These are phyloP conservation scores for Lepidurus couesii DNA, from an alignment of 1,140 invertebrate genomes.

Conservation along the genomic window DNA sequence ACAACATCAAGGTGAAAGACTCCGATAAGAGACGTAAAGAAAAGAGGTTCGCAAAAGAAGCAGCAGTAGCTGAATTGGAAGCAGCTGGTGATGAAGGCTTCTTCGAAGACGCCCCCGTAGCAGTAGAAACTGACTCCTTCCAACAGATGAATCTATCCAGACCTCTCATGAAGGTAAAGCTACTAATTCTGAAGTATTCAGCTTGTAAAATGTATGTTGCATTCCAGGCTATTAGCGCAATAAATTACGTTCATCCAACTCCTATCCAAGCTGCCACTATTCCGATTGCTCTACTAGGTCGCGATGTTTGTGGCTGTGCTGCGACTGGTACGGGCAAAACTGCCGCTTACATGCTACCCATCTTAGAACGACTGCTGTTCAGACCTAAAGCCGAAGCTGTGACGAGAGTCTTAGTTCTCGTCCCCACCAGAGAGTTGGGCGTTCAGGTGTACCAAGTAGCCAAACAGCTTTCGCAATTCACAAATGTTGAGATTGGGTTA, in stretches of 20 bases:
- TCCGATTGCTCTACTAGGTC: slow-evolving; percentile 80
- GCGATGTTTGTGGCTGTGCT: slow-evolving; percentile 92
- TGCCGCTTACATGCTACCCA: slow-evolving; percentile 96
- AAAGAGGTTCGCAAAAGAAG: slow-evolving; percentile 45
- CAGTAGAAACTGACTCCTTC: slow-evolving; percentile 69
- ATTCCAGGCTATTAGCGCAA: slow-evolving; percentile 66
- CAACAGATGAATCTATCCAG: slow-evolving; percentile 89
- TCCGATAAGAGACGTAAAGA: slow-evolving; percentile 45
- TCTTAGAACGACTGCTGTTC: slow-evolving; percentile 86
- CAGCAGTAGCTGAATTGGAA: slow-evolving; percentile 55
- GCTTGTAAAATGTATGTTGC: slow-evolving; percentile 30
- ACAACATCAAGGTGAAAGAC: slow-evolving; percentile 45
- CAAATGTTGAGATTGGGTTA: slow-evolving; percentile 69
- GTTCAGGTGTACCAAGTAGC: slow-evolving; percentile 94
- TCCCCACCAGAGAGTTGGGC: slow-evolving; percentile 93
- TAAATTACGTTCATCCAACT: slow-evolving; percentile 90
- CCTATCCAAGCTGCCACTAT: slow-evolving; percentile 93
- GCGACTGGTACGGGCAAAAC: slow-evolving; percentile 98
- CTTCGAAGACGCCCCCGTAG: slow-evolving; percentile 64
- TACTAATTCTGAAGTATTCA: slow-evolving; percentile 24
- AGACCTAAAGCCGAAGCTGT: slow-evolving; percentile 45
- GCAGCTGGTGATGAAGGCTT: slow-evolving; percentile 31
- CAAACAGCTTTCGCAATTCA: slow-evolving; percentile 82
- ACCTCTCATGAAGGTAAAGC: slow-evolving; percentile 70
- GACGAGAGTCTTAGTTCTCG: slow-evolving; percentile 76